phyloP scores from a whole-genome alignment of 1,140 invertebrate species.

The Caenorhabditis tropicalis region DNA sequence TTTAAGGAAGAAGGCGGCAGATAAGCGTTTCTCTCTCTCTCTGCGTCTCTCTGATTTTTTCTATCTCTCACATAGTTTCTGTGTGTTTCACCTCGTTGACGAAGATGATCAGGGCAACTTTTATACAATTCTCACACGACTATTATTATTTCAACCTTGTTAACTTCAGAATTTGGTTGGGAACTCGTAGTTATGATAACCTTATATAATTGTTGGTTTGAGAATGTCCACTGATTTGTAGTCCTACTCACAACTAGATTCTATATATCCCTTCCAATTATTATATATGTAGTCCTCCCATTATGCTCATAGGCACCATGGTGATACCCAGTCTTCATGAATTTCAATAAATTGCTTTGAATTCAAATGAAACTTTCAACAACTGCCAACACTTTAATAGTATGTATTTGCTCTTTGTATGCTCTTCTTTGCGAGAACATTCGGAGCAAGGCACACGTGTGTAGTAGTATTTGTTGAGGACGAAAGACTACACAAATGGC shows the following conservation, averaged over 20 bases:
- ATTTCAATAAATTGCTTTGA: neutral
- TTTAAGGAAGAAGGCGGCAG: too few relatives aligned
- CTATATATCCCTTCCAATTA: too few relatives aligned
- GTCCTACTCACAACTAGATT: too few relatives aligned
- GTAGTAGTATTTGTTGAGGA: neutral
- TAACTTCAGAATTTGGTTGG: too few relatives aligned
- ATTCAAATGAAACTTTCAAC: neutral
- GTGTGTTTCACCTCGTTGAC: neutral
- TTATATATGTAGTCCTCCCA: too few relatives aligned
- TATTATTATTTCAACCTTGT: neutral
- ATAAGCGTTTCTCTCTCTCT: slow-evolving; percentile 11
- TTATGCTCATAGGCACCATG: too few relatives aligned
- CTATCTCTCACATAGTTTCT: neutral
- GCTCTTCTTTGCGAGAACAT: neutral
- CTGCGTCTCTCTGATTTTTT: slow-evolving; percentile 4
- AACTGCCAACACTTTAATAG: too few relatives aligned
- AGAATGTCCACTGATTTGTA: too few relatives aligned
- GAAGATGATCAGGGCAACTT: slow-evolving; percentile 26
- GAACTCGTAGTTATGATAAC: too few relatives aligned
- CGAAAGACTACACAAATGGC: slow-evolving; percentile 4
- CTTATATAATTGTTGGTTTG: too few relatives aligned
- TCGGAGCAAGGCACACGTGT: neutral
- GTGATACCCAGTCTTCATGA: too few relatives aligned
- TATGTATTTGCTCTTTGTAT: slow-evolving; percentile 10
- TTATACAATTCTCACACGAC: slow-evolving; percentile 4